These are phyloP conservation scores for Eulithis prunata DNA, from an alignment of 2,888 invertebrate genomes.

Conservation along the genomic window DNA sequence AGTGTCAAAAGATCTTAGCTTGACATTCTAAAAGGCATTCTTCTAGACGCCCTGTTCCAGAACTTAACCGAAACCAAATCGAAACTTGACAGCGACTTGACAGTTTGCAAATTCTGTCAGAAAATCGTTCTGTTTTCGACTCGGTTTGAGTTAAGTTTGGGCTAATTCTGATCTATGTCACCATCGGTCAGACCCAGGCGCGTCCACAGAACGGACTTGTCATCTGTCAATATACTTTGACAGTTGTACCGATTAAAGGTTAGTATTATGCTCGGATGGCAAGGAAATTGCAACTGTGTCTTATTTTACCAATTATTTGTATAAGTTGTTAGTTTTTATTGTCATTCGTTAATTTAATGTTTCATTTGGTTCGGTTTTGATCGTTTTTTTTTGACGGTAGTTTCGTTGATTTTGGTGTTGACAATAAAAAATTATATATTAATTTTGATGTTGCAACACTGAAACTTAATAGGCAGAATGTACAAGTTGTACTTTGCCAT, in stretches of 20 bases:
- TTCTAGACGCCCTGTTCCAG: too few relatives aligned
- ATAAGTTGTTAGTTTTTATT: slow-evolving; percentile 8
- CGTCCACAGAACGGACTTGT: slow-evolving; percentile 8
- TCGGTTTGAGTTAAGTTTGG: too few relatives aligned
- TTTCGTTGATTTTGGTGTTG: slow-evolving; percentile 26
- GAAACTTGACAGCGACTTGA: too few relatives aligned
- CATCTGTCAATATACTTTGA: slow-evolving; percentile 14
- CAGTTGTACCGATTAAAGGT: neutral
- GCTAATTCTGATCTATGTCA: too few relatives aligned
- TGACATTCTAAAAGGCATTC: too few relatives aligned
- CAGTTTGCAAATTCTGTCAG: too few relatives aligned
- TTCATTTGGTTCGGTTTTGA: slow-evolving; percentile 23
- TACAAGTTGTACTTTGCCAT: slow-evolving; percentile 11
- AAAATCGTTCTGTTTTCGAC: too few relatives aligned
- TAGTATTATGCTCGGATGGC: slow-evolving; percentile 1
- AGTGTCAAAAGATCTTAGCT: too few relatives aligned
- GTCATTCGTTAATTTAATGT: slow-evolving; percentile 9
- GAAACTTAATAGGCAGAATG: slow-evolving; percentile 3
- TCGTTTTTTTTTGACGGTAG: slow-evolving; percentile 18
- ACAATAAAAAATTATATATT: slow-evolving; percentile 22
- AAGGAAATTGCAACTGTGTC: slow-evolving; percentile 8
- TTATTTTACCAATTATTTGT: slow-evolving; percentile 1
- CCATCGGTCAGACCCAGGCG: neutral
- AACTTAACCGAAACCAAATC: too few relatives aligned
- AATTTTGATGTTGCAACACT: slow-evolving; percentile 26